phyloP scores from a whole-genome alignment of 2,888 invertebrate genomes.

The Rosalia funebris region DNA sequence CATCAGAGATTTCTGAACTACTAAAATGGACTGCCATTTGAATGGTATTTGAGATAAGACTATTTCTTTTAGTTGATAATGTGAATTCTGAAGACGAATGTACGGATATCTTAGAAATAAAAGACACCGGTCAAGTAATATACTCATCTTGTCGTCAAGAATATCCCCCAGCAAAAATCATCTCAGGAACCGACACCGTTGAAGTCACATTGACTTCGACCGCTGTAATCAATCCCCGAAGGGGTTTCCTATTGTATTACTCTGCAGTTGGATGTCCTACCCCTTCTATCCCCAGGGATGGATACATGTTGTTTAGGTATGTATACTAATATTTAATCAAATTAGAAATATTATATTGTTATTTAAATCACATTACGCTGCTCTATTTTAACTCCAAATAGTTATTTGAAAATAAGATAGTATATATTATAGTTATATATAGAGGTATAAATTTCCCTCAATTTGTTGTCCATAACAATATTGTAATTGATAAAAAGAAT shows the following conservation, averaged over 20 bases:
- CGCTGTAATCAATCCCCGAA: conserved; percentile 64
- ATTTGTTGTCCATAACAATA: too few species aligned
- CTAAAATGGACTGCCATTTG: too few species aligned
- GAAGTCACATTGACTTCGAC: conserved; percentile 54
- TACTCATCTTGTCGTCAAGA: conserved; percentile 69
- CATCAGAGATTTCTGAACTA: too few species aligned
- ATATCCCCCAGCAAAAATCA: conserved; percentile 65
- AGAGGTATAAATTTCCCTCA: too few species aligned
- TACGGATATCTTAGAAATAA: conserved; percentile 67
- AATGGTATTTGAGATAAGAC: too few species aligned
- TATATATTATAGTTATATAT: too few species aligned
- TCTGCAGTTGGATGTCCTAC: conserved; percentile 75
- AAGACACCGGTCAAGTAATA: conserved; percentile 65
- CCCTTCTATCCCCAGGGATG: conserved; percentile 72
- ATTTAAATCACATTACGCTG: too few species aligned
- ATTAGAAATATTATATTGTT: too few species aligned
- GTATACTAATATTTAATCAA: too few species aligned
- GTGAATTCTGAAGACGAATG: conserved; percentile 51
- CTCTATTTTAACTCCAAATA: too few species aligned
- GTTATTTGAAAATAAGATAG: too few species aligned
- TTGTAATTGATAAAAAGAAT: too few species aligned
- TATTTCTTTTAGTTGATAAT: conserved; percentile 31
- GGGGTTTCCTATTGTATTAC: conserved; percentile 73
- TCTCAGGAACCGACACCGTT: conserved; percentile 65
- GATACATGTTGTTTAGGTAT: conserved; percentile 74